Evolutionary conservation across 2,888 invertebrate genomes (phyloP).

Genomic region (Cactoblastis cactorum): DNA sequence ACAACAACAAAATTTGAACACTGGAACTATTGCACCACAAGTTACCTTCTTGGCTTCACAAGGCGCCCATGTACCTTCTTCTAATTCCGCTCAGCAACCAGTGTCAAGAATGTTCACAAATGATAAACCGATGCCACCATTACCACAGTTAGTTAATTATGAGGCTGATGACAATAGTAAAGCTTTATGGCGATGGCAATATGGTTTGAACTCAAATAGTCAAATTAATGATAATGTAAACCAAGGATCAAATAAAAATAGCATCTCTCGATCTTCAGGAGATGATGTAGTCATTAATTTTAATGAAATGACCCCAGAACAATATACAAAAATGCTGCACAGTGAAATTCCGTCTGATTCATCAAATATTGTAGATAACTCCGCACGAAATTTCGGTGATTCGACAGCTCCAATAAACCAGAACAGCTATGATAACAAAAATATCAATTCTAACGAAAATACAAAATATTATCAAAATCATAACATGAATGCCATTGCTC

Average conservation of each 20-base stretch:
- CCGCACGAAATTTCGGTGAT: conserved; percentile 20
- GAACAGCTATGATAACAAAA: conserved; percentile 19
- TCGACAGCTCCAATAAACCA: conserved; percentile 14
- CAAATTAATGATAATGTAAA: conserved; percentile 33
- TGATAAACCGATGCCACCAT: conserved; percentile 45
- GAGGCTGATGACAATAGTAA: conserved; percentile 62
- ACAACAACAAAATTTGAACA: conserved; percentile 50
- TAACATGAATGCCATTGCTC: not conserved
- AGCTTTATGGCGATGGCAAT: conserved; percentile 71
- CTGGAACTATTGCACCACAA: conserved; percentile 62
- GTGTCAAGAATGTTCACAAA: conserved; percentile 50
- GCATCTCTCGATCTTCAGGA: conserved; percentile 65
- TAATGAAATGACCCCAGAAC: conserved; percentile 63
- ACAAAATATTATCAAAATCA: conserved; percentile 19
- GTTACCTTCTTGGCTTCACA: conserved; percentile 72
- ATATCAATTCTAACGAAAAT: conserved; percentile 17
- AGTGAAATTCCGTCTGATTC: conserved; percentile 43
- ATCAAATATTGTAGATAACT: conserved; percentile 23
- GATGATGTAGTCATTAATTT: conserved; percentile 70
- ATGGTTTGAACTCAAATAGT: conserved; percentile 49
- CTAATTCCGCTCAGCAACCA: conserved; percentile 43
- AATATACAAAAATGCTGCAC: conserved; percentile 61
- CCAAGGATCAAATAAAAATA: conserved; percentile 52
- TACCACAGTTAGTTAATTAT: conserved; percentile 69
- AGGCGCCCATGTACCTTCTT: conserved; percentile 61